Conservation (phyloP, 2,797 vertebrate species). For the Gymnocypris eckloni region DNA sequence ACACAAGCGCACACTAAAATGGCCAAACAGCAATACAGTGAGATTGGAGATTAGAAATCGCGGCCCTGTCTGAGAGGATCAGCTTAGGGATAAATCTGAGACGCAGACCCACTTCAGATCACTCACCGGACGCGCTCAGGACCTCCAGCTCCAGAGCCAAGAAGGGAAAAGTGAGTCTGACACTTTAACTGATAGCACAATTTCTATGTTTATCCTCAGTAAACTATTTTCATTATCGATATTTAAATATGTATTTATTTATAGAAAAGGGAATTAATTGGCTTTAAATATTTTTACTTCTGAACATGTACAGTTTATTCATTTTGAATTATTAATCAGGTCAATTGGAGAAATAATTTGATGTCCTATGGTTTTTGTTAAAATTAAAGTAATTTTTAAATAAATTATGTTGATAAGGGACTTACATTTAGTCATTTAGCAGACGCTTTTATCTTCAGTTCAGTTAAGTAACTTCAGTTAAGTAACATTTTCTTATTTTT, state of each 20-base stretch:
- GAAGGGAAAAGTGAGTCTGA: constrained; percentile 69
- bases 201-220: neutral
- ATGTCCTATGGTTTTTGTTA: neutral
- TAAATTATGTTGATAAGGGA: neutral
- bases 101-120: constrained; percentile 58
- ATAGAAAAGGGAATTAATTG: neutral
- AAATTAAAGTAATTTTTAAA: neutral
- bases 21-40: constrained; percentile 62
- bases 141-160: constrained; percentile 51
- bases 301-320: neutral
- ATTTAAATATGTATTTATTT: neutral
- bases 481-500: neutral
- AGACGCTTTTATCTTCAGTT: no score
- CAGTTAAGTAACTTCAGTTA: neutral
- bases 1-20: constrained; percentile 36
- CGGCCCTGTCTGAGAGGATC: constrained; percentile 77
- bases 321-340: neutral
- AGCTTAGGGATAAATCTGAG: constrained; percentile 76
- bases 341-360: neutral
- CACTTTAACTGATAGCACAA: neutral
- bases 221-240: neutral
- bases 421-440: no score
- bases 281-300: neutral
- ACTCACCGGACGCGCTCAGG: constrained; percentile 61
- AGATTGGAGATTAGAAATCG: constrained; percentile 76